Conservation (phyloP, 2,113 vertebrate genomes). For the Merops nubicus region DNA sequence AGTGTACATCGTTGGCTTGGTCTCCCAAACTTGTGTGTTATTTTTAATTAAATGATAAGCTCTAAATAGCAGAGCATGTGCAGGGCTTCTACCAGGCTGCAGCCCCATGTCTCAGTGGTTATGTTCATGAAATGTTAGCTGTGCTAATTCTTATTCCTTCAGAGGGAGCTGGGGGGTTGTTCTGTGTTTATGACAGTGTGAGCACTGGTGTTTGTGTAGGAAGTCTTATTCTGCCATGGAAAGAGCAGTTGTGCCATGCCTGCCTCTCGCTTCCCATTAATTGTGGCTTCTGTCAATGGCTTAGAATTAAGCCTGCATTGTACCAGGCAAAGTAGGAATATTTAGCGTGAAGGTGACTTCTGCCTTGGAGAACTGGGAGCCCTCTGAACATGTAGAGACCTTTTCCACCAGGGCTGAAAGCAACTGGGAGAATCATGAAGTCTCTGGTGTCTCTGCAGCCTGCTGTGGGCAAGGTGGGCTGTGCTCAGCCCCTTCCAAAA, state of each 20-base stretch:
- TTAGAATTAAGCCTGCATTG: neutral
- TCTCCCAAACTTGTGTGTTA: neutral
- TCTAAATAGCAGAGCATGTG: neutral
- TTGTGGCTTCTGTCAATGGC: neutral
- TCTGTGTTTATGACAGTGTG: neutral
- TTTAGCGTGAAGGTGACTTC: neutral
- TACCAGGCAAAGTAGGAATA: neutral
- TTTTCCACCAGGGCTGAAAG: neutral
- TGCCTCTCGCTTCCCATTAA: neutral
- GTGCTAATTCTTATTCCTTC: neutral
- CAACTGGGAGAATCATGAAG: neutral
- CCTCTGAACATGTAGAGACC: neutral
- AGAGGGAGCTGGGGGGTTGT: neutral
- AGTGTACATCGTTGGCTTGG: neutral
- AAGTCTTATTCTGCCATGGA: neutral
- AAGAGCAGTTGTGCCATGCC: accelerated
- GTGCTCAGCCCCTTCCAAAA: neutral
- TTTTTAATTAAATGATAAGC: slow-evolving; percentile 55
- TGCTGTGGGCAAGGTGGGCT: neutral
- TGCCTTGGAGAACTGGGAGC: neutral
- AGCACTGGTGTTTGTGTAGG: neutral
- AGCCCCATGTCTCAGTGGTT: neutral
- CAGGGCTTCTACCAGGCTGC: neutral
- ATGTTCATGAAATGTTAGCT: neutral
- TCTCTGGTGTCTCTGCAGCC: neutral